A percentile compares a stretch with the other conserved stretches of the same genome.
Conservation (phyloP, 2,113 vertebrate species). For the Hippoglossus stenolepis region DNA sequence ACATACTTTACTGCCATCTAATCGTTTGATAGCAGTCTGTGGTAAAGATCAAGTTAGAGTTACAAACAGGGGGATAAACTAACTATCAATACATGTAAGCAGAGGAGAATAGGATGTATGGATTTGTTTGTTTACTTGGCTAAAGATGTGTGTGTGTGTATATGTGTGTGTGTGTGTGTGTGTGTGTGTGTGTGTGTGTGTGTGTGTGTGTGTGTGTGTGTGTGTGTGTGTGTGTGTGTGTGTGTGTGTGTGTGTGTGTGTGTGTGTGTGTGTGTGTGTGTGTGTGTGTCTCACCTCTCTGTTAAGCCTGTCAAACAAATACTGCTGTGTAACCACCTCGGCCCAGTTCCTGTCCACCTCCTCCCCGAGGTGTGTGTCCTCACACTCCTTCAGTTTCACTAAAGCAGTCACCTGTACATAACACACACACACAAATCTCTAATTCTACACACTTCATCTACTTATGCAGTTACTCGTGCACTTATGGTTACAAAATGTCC, state of each 20-base stretch:
- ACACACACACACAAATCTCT: neutral
- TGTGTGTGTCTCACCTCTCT: constrained; percentile 86
- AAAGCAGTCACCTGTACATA: constrained; percentile 89
- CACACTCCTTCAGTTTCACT: constrained; percentile 96
- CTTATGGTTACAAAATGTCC: neutral
- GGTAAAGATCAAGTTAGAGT: neutral
- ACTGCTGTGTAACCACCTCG: constrained; percentile 94
- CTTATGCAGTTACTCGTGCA: no score
- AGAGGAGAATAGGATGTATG: neutral
- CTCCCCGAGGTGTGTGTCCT: constrained; percentile 96
- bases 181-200: neutral
- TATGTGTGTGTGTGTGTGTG: neutral
- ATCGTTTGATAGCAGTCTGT: neutral
- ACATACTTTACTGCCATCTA: neutral
- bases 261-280: neutral
- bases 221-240: neutral
- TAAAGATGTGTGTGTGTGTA: neutral
- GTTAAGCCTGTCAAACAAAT: constrained; percentile 92
- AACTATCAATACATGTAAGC: neutral
- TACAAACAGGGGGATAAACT: no score
- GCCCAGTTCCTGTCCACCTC: constrained; percentile 98
- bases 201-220: neutral
- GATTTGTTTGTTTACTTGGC: neutral
- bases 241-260: neutral
- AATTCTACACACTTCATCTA: neutral